Conservation (phyloP, 2,888 invertebrate genomes). For the Gari tellinella region DNA sequence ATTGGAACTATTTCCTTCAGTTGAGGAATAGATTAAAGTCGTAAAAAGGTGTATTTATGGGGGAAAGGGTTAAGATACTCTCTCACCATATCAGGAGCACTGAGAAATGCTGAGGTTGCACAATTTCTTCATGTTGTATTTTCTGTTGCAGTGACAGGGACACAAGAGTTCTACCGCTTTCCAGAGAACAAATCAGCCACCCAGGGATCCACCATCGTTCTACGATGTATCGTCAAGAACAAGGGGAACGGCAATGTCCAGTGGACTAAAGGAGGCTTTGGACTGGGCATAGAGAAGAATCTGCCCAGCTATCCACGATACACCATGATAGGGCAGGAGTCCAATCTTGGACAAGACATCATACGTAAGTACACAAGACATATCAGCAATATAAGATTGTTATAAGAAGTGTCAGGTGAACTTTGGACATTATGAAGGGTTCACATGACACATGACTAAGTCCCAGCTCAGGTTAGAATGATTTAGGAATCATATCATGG, state of each 20-base stretch:
- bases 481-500: no score
- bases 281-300: constrained; percentile 95
- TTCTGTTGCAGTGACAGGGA: constrained; percentile 77
- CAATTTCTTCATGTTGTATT: background rate
- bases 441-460: no score
- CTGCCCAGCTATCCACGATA: constrained; percentile 96
- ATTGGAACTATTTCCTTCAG: no score
- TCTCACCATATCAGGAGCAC: no score
- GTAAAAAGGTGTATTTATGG: no score
- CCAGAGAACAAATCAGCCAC: constrained; percentile 96
- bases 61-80: no score
- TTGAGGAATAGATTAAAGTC: no score
- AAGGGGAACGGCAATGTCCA: constrained; percentile 93
- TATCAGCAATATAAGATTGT: no score
- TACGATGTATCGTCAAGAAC: constrained; percentile 95
- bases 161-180: constrained; percentile 95
- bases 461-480: no score
- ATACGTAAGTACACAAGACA: constrained; percentile 37
- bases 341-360: constrained; percentile 22
- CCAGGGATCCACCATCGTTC: constrained; percentile 93
- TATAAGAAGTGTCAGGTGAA: no score
- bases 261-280: constrained; percentile 97
- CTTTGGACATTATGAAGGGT: no score
- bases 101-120: no score
- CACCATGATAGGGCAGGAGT: constrained; percentile 92